Evolutionary conservation across 2,888 invertebrate species (phyloP).

Genomic region (Gymnoscelis rufifasciata): DNA sequence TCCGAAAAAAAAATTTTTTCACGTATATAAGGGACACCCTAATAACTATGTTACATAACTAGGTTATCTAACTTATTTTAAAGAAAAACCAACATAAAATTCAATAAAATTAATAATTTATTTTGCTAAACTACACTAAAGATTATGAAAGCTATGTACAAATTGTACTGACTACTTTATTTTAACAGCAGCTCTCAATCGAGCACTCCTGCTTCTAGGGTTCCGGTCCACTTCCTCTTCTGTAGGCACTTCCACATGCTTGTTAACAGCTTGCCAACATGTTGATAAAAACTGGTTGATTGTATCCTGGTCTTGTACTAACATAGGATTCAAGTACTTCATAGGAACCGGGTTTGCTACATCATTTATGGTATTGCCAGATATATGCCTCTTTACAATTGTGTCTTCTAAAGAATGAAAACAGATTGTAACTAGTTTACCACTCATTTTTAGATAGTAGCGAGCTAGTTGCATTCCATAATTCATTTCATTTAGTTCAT

Average conservation of each 20-base stretch:
- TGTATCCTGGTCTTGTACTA: slow-evolving; percentile 79
- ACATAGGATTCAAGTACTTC: slow-evolving; percentile 82
- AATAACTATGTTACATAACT: no score
- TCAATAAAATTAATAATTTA: slow-evolving; percentile 11
- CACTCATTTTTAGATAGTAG: slow-evolving; percentile 86
- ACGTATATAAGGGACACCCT: no score
- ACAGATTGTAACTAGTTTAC: slow-evolving; percentile 88
- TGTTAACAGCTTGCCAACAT: slow-evolving; percentile 88
- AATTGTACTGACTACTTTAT: slow-evolving; percentile 60
- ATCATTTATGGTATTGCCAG: slow-evolving; percentile 86
- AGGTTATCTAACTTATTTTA: no score
- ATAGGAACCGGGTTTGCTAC: slow-evolving; percentile 84
- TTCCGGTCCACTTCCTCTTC: slow-evolving; percentile 87
- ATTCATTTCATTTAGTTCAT: slow-evolving; percentile 96
- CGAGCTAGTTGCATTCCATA: slow-evolving; percentile 89
- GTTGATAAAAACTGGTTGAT: slow-evolving; percentile 80
- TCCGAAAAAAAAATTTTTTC: no score
- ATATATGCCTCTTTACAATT: slow-evolving; percentile 93
- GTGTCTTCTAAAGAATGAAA: slow-evolving; percentile 97
- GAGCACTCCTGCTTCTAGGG: slow-evolving; percentile 93
- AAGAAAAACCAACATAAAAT: no score
- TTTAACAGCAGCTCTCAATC: slow-evolving; percentile 90
- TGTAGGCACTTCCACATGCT: slow-evolving; percentile 87
- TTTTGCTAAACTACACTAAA: neutral
- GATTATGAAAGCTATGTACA: neutral